Evolutionary conservation across 2,113 vertebrate genomes (phyloP).

Genomic region (Asarcornis scutulata): DNA sequence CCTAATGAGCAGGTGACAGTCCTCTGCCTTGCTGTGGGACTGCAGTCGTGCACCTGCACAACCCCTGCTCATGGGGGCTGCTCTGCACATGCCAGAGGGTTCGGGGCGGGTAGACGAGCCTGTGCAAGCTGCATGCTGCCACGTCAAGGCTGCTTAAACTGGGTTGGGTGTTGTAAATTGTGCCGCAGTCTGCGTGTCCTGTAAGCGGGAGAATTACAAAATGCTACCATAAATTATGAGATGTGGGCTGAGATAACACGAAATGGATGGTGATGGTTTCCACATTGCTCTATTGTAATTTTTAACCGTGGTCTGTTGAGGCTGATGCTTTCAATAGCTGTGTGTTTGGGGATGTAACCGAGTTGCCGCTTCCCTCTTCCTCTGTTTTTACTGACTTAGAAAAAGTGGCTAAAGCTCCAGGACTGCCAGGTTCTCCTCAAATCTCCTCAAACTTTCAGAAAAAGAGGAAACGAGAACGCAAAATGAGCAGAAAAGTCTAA

Average conservation of each 20-base stretch:
- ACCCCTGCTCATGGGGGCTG: rapidly evolving
- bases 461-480: not conserved
- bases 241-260: not conserved
- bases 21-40: rapidly evolving
- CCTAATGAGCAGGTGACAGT: not conserved
- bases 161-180: not conserved
- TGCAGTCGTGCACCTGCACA: not conserved
- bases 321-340: not conserved
- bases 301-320: not conserved
- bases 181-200: rapidly evolving
- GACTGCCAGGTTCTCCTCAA: not conserved
- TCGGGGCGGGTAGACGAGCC: rapidly evolving
- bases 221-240: not conserved
- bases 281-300: not conserved
- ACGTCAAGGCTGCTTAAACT: not conserved
- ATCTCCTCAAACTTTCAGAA: not conserved
- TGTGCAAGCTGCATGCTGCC: not conserved
- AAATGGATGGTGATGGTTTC: not conserved
- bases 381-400: not conserved
- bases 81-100: rapidly evolving
- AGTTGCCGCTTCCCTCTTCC: not conserved
- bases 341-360: not conserved
- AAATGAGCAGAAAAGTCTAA: slow-evolving; percentile 40
- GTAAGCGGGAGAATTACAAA: not conserved
- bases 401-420: not conserved